Conservation (phyloP, 2,113 vertebrate genomes). For the Hoplias malabaricus region DNA sequence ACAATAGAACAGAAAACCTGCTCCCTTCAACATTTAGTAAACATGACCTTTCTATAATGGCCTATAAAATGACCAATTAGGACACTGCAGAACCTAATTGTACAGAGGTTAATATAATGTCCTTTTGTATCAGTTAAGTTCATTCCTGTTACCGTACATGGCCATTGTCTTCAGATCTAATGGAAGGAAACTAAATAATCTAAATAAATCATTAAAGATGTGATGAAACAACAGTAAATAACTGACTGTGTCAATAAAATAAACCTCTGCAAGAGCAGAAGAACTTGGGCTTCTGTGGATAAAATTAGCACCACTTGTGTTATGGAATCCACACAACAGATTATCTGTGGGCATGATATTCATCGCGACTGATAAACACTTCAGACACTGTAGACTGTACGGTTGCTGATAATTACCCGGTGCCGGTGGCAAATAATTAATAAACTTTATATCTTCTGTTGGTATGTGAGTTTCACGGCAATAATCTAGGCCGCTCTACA, state of each 20-base stretch:
- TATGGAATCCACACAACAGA: not conserved
- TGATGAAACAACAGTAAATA: too few relatives aligned
- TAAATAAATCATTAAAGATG: too few relatives aligned
- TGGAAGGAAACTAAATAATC: too few relatives aligned
- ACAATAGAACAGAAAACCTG: too few relatives aligned
- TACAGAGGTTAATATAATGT: not conserved
- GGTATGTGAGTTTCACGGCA: not conserved
- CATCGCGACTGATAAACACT: not conserved
- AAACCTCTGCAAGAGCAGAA: too few relatives aligned
- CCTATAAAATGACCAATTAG: not conserved
- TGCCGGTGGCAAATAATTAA: not conserved
- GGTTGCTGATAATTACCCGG: not conserved
- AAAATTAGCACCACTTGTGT: not conserved
- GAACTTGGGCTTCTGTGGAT: too few relatives aligned
- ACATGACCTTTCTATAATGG: not conserved
- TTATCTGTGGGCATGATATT: not conserved
- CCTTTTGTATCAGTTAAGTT: not conserved
- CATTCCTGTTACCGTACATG: not conserved
- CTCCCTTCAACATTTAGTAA: not conserved
- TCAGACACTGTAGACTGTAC: not conserved
- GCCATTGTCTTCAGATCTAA: not conserved
- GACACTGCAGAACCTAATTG: not conserved
- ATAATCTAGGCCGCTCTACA: not conserved
- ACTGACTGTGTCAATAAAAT: too few relatives aligned
- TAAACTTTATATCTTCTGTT: not conserved